Evolutionary conservation across 2,113 vertebrate species (phyloP).

Genomic region (Burhinus bistriatus): DNA sequence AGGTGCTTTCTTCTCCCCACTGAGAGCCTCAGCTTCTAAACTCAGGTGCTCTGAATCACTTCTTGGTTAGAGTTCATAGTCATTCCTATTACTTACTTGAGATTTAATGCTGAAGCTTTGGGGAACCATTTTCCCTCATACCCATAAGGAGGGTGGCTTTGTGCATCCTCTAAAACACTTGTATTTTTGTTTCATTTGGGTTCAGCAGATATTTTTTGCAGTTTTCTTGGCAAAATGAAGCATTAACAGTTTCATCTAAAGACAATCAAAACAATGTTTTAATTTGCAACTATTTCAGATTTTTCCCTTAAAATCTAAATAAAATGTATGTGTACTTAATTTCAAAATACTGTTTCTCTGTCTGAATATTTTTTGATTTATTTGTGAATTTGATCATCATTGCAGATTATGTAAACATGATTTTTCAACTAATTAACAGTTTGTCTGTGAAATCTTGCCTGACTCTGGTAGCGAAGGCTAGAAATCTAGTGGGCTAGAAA

Average conservation of each 20-base stretch:
- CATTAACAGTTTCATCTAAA: not conserved
- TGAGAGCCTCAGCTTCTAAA: not conserved
- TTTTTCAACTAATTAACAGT: not conserved
- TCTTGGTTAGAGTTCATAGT: not conserved
- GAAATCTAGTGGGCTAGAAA: not conserved
- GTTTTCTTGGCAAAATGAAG: not conserved
- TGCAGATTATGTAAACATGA: not conserved
- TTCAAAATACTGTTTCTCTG: not conserved
- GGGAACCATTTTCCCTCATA: not conserved
- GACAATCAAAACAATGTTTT: not conserved
- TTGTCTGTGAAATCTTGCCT: not conserved
- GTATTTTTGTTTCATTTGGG: not conserved
- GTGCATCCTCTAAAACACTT: not conserved
- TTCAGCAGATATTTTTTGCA: not conserved
- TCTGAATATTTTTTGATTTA: not conserved
- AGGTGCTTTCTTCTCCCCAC: not conserved
- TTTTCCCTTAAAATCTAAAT: not conserved
- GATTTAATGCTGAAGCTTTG: not conserved
- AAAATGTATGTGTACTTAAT: accelerated
- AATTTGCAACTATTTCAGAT: not conserved
- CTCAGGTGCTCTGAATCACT: not conserved
- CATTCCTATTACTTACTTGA: not conserved
- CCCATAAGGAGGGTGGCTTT: not conserved
- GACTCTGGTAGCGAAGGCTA: not conserved
- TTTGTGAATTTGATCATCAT: not conserved